Evolutionary conservation across 1,140 invertebrate genomes (phyloP), one percentile per base, ranked within the genome.

Genomic region (Zaprionus ornatus): DNA sequence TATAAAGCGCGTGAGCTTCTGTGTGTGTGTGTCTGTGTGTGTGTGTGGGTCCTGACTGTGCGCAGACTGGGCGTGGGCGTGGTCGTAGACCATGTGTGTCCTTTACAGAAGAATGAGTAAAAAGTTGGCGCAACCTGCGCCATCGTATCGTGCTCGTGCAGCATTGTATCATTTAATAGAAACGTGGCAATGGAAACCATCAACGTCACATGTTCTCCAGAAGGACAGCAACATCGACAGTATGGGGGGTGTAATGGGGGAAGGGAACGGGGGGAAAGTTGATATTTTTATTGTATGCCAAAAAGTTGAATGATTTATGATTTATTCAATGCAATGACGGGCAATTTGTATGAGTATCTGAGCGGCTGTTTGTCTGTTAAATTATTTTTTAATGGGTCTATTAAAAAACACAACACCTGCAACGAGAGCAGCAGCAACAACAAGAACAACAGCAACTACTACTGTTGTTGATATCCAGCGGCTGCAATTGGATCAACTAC

Each of bases 361-460:
- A 63, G 54, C 67, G 60, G 29, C 59, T 52, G 74, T 74, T 75
- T 82, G 77, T 74, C 70, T 78, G 84, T 88, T 87, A 88, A 87
- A 87, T 87, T 87, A 87, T 87, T 87, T 87, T 87, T 87, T 87
- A 87, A 87, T 87, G 85, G 82, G 80, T 87, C 84, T 87, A 87
- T 87, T 87, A 87, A 87, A 87, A 87, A 84, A 88, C 70, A 84
- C 83, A 86, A 88, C 84, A 83, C 76, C 83, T 86, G 82, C 82
- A 87, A 73, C 74, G 40, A 45, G 40, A 73, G 13, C 66, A 59
- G 10, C 19, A 59, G 25, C 83, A 86, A 80, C 73, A 83, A 76
- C 83, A 87, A 79, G 83, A 87, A 62, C 77, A 21, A 21, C 45
- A 68, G 6, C 66, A 57, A 9, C n/a, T 42, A 50, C 54, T 35